Evolutionary conservation across 2,113 vertebrate species (phyloP), one percentile per base, ranked within the genome.

Genomic region (Corythaixoides concolor): DNA sequence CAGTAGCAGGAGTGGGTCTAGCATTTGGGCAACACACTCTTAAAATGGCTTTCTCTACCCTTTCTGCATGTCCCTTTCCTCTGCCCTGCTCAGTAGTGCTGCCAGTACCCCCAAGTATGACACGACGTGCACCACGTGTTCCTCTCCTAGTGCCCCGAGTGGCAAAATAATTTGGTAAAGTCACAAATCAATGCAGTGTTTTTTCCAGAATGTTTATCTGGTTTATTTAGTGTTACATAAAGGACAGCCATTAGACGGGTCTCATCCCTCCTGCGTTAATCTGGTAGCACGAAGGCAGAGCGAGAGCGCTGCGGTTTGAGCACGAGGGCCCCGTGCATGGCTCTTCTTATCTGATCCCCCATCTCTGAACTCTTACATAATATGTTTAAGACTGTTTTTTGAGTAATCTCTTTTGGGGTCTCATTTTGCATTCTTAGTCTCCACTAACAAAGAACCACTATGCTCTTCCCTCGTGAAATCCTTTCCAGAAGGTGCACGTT

Each of bases 401-500:
- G 58, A 60, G 47, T 97, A 93, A 95, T 96, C 90, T 92, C 82
- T 96, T 93, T 94, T 88, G 91, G 88, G 75, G 78, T 90, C 78
- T 97, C 88, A 76, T 96, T 95, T 88, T 94, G 76, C 20, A 1
- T 96, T 74, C 90, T 88, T 79, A 92, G 58, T 86, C 74, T 90
- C n/a, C 53, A 49, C 69, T 76, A 88, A 88, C 72, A 94, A 92
- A 95, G 85, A 91, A 70, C 75, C 5, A 20, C 47, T 84, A 0
- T n/a, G n/a, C 75, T 96, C 50, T 90, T 92, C 75, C 68, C 78
- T 70, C 1, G 4, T 74, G 45, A 96, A 97, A 97, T 96, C 87
- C 92, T 90, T 95, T 94, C 95, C 93, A 97, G 94, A 97, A 96
- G 95, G 94, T 93, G 63, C 78, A 79, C 37, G 43, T 97, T 97